Percentiles rank a stretch among this genome's conserved stretches.
Evolutionary conservation across 2,888 invertebrate species (phyloP).

Genomic region (Archaeoteleia sp.): DNA sequence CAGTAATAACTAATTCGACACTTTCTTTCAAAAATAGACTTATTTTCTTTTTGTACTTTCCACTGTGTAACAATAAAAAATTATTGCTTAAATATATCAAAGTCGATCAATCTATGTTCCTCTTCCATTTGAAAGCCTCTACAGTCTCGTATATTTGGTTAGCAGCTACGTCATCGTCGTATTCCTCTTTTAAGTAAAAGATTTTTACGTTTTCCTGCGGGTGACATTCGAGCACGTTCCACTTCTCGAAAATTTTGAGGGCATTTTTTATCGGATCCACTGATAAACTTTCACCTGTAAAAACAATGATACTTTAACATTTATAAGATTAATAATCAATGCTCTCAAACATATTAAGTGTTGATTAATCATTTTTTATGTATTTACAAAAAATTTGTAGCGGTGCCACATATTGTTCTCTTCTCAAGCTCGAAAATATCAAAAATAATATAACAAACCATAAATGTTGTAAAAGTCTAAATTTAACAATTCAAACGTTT

Average conservation of each 20-base stretch:
- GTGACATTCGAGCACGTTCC: slow-evolving; percentile 83
- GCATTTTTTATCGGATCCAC: slow-evolving; percentile 91
- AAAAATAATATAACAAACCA: no score
- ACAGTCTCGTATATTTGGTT: slow-evolving; percentile 65
- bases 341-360: no score
- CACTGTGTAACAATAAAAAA: slow-evolving; percentile 26
- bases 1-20: not conserved
- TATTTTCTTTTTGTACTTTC: not conserved
- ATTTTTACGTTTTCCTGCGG: slow-evolving; percentile 67
- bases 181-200: slow-evolving; percentile 67
- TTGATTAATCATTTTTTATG: no score
- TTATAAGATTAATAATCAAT: no score
- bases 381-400: no score
- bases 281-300: slow-evolving; percentile 88
- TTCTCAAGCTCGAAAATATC: no score
- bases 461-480: no score
- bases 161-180: slow-evolving; percentile 64
- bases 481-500: no score
- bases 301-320: slow-evolving; percentile 4
- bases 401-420: no score
- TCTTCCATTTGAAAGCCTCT: slow-evolving; percentile 68
- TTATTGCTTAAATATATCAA: not conserved
- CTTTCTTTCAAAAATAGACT: slow-evolving; percentile 7
- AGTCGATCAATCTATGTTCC: slow-evolving; percentile 61
- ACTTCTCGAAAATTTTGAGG: slow-evolving; percentile 86